Percentiles rank a stretch among this genome's conserved stretches.
These are phyloP conservation scores for Pangasius krempfi DNA, from an alignment of 2,797 vertebrate genomes.

Conservation along the genomic window DNA sequence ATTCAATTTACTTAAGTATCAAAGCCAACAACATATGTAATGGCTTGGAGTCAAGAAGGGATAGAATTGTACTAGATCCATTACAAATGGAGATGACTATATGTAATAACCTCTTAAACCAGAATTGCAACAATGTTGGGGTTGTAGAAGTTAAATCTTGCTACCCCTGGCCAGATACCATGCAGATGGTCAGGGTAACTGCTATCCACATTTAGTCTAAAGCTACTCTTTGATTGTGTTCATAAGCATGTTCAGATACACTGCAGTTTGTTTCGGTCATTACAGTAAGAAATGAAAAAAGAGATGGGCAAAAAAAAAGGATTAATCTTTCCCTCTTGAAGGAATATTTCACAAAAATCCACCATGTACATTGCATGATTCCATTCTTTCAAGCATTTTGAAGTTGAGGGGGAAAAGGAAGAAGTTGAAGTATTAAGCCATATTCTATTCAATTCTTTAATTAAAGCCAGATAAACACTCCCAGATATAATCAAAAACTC, in stretches of 20 bases:
- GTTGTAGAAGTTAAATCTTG: background rate
- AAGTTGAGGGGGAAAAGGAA: background rate
- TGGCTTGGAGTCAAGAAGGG: background rate
- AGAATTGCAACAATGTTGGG: background rate
- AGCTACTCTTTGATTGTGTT: background rate
- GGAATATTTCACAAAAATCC: background rate
- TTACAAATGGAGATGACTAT: background rate
- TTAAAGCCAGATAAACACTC: background rate
- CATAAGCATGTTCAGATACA: background rate
- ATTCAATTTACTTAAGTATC: constrained; percentile 10
- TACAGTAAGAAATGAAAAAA: background rate
- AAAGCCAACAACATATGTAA: background rate
- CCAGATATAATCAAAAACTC: background rate
- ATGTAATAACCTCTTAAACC: constrained; percentile 2
- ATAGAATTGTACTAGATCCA: background rate
- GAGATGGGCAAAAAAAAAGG: background rate
- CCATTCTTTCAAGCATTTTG: background rate
- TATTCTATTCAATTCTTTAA: background rate
- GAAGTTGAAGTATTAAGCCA: background rate
- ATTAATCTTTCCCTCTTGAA: background rate
- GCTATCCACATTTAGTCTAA: background rate
- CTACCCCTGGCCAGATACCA: background rate
- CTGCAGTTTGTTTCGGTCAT: background rate
- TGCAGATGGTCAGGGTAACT: background rate
- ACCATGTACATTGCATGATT: background rate